Conservation (phyloP, 2,888 invertebrate genomes). For the Deroplatys truncata region DNA sequence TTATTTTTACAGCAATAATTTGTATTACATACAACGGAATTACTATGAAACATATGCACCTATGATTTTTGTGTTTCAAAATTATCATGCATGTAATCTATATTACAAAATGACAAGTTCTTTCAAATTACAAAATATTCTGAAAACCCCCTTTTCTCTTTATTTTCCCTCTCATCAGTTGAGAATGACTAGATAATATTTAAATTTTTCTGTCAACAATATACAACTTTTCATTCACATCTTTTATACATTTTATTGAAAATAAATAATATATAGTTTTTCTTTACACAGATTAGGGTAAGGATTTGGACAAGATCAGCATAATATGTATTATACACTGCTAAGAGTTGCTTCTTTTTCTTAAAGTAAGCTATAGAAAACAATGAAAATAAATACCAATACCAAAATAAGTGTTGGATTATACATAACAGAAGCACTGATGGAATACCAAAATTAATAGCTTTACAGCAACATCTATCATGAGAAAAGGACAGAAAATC, state of each 20-base stretch:
- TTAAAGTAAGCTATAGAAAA: not conserved
- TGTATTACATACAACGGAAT: not conserved
- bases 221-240: not conserved
- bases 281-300: not conserved
- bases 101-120: not conserved
- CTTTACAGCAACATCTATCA: not conserved
- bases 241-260: slow-evolving; percentile 8
- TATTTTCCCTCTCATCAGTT: not conserved
- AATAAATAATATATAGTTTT: slow-evolving; percentile 14
- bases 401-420: not conserved
- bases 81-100: not conserved
- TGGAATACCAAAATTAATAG: not conserved
- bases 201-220: not conserved
- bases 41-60: not conserved
- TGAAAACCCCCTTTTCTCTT: not conserved
- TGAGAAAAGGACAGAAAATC: not conserved
- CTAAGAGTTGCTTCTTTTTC: not conserved
- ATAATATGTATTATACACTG: not conserved
- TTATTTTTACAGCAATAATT: not conserved
- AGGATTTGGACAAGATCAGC: not conserved
- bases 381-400: not conserved
- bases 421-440: not conserved
- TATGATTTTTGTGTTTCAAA: not conserved
- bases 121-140: not conserved
- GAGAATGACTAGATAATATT: not conserved